Evolutionary conservation across 1,140 invertebrate genomes (phyloP).

Genomic region (Drosophila pallidifrons): DNA sequence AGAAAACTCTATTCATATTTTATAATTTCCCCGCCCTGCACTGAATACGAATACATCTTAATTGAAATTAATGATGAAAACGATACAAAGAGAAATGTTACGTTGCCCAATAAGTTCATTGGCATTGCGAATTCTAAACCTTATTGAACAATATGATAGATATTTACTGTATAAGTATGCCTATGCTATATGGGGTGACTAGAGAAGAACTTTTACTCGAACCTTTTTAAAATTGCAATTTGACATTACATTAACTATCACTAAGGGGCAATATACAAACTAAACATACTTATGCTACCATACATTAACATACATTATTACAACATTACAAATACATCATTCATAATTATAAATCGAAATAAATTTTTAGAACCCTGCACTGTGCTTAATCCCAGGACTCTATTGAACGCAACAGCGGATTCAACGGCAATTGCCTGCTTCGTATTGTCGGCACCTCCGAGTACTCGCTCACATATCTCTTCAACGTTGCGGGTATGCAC

Average conservation of each 20-base stretch:
- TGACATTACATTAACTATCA: constrained; percentile 10
- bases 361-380: constrained; percentile 56
- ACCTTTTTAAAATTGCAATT: constrained; percentile 15
- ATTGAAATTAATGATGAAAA: no score
- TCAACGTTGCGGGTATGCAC: constrained; percentile 62
- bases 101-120: background rate
- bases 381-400: constrained; percentile 61
- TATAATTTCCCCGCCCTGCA: no score
- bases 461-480: constrained; percentile 71
- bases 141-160: constrained; percentile 24
- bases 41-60: no score
- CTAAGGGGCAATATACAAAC: constrained; percentile 46
- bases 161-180: constrained; percentile 19
- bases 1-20: no score
- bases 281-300: constrained; percentile 49
- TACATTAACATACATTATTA: constrained; percentile 30
- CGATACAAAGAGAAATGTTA: no score
- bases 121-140: constrained; percentile 28
- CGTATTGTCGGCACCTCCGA: constrained; percentile 59
- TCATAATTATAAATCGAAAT: constrained; percentile 51
- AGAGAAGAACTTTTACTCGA: constrained; percentile 10
- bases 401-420: constrained; percentile 22
- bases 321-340: background rate
- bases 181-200: constrained; percentile 5
- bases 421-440: constrained; percentile 6